Base-by-base conservation (phyloP, 2,113 vertebrate genomes). In the Chiloscyllium plagiosum region DNA sequence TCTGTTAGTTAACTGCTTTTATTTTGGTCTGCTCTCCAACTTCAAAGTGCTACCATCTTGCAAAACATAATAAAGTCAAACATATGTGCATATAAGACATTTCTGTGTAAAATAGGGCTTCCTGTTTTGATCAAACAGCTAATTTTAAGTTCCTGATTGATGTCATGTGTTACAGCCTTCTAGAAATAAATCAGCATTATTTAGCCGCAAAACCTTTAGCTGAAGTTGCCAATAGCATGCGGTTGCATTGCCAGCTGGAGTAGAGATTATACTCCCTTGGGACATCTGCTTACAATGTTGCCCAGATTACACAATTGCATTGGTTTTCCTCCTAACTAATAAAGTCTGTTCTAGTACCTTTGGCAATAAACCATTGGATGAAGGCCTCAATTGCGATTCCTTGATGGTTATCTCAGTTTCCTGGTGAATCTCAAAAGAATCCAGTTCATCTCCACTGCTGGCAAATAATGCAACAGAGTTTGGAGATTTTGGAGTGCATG, bases 301-400 rank as follows among this genome's bases (percentile, higher is more conserved):
- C 37, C 66, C 65, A 69, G 66, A 94, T 94, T 69, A 94, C 6
- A 68, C 65, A 37, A 66, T 65, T 8, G 29, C 26, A 72, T 52
- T 50, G 47, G 26, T 72, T 95, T 47, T 52, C 24, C 42, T 17
- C 13, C 24, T 29, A 72, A 15, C 94, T 47, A 94, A 69, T n/a
- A 94, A 42, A 37, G 69, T 94, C 47, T 29, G 2, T 70, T 19
- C 61, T 96, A 96, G 96, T 98, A 99, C 99, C 98, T 98, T 98
- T 68, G 96, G 70, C 12, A 97, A 97, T 26, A 97, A 68, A 96
- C 96, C 96, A 96, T 96, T 97, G 96, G 97, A 96, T 0, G 98
- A 97, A 76, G 98, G 97, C 86, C 98, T 97, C 13, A 80, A 98
- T 97, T 96, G 98, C 72, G 97, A 97, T 96, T 97, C 97, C 85